Evolutionary conservation across 2,113 vertebrate species (phyloP), one percentile per base, ranked within the genome.

Genomic region (Cheirogaleus medius): DNA sequence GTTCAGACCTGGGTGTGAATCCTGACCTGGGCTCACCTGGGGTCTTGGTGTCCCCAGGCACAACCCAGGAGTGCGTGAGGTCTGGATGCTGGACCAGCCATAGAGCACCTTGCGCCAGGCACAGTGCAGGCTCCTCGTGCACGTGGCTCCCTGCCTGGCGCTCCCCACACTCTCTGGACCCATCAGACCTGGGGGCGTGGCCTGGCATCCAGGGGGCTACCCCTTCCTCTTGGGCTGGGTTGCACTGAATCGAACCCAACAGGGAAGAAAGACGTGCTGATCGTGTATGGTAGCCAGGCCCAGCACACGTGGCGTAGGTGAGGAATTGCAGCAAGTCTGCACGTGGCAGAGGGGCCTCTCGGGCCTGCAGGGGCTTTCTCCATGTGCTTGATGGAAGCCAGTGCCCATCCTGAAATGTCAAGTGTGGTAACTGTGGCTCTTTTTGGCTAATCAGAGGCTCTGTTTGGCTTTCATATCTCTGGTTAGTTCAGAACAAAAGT

Each of bases 401-500:
- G 44, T 82, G 54, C 9, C 1, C 8, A 12, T 88, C 32, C 69
- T 63, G 29, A 71, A 73, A 82, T 2, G 14, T 68, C 73, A 78
- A 42, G 23, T 49, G 3, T 86, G 42, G 63, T 83, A 32, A 60
- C 76, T 5, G 2, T 39, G 34, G 44, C 71, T 90, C 82, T 6
- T 76, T 83, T 71, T 69, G 91, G 21, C 78, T 80, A 71, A 71
- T 58, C 32, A 56, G 56, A 54, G 37, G 54, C 58, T 77, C 47
- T n/a, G 44, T 52, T n/a, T 39, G 54, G 44, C 44, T 58, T 90
- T 85, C 54, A 11, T 8, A 17, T 49, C n/a, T 83, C 64, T 47
- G 54, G 54, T 93, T 44, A 58, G 8, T 76, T 97, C 32, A 66
- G 60, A 88, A 63, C n/a, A 49, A 64, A 96, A 69, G 68, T 47